phyloP scores from a whole-genome alignment of 2,797 vertebrate genomes.

The Takifugu rubripes region DNA sequence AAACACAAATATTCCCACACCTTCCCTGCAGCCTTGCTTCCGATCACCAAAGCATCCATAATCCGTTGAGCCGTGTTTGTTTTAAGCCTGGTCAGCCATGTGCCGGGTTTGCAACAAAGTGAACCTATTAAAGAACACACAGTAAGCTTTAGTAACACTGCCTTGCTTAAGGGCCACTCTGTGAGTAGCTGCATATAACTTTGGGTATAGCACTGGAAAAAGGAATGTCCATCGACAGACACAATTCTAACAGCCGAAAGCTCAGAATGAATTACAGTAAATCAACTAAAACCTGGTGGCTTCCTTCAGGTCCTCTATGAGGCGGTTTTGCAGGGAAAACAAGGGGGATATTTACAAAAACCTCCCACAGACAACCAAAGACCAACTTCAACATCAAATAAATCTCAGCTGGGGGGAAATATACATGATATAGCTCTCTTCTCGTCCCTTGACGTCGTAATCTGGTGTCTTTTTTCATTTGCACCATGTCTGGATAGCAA shows the following conservation, averaged over 20 bases:
- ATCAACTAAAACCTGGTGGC: background rate
- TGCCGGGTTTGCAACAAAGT: constrained; percentile 45
- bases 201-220: constrained; percentile 12
- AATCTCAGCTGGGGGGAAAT: constrained; percentile 28
- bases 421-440: constrained; percentile 26
- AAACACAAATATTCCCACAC: constrained; percentile 67
- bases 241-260: constrained; percentile 3
- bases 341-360: background rate
- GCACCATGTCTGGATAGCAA: constrained; percentile 50
- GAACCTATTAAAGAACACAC: constrained; percentile 52
- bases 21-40: constrained; percentile 32
- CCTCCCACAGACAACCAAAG: background rate
- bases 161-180: constrained; percentile 5
- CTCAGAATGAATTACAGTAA: constrained; percentile 9
- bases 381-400: background rate
- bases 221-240: constrained; percentile 5
- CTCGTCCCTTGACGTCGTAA: constrained; percentile 7
- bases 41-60: constrained; percentile 46
- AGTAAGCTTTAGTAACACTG: constrained; percentile 18
- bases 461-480: constrained; percentile 37
- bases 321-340: constrained; percentile 1
- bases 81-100: constrained; percentile 58
- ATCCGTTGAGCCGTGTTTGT: constrained; percentile 66
- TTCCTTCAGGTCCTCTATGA: constrained; percentile 8
- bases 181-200: constrained; percentile 16